phyloP scores from a whole-genome alignment of 2,113 vertebrate species.

The Hippocampus guttulatus region DNA sequence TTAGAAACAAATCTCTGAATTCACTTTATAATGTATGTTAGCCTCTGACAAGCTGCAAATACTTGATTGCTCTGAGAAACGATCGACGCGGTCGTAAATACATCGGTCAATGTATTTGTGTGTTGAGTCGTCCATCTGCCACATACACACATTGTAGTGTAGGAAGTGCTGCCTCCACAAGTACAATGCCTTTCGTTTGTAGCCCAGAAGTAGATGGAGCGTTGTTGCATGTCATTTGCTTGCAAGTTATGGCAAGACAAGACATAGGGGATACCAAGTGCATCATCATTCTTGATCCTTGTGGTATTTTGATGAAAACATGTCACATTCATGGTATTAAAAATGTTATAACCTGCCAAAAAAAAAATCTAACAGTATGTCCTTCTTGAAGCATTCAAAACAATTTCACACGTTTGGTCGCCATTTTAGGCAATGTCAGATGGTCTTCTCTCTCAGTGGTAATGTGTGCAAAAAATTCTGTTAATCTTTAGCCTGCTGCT shows the following conservation, averaged over 20 bases:
- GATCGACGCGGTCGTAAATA: no score
- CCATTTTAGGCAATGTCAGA: background rate
- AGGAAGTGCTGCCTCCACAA: no score
- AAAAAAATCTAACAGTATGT: background rate
- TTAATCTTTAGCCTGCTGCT: conserved; percentile 61
- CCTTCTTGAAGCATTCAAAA: background rate
- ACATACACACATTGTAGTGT: no score
- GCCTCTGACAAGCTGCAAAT: no score
- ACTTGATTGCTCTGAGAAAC: no score
- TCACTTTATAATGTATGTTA: no score
- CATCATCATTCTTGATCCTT: background rate
- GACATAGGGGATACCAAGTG: background rate
- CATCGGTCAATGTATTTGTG: no score
- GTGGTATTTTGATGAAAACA: background rate
- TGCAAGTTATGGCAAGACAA: background rate
- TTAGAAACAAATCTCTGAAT: no score
- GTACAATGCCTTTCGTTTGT: background rate
- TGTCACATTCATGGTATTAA: background rate
- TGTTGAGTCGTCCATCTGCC: no score
- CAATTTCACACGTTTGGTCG: conserved; percentile 8
- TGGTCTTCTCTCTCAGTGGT: conserved; percentile 1
- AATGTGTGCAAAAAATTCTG: conserved; percentile 49
- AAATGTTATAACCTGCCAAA: background rate
- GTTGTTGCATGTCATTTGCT: background rate
- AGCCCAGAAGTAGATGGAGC: background rate